These are phyloP conservation scores for human DNA, from an alignment of 2,113 vertebrate species.

Conservation along the genomic window GRCh38 chr1:96037001-96037500, in stretches of 20 bases:
- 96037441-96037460: slow-evolving; percentile 59
- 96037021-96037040: slow-evolving; percentile 81
- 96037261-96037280: slow-evolving; percentile 77
- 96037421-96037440: slow-evolving; percentile 81
- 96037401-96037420: slow-evolving; percentile 67
- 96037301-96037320: slow-evolving; percentile 70
- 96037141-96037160: slow-evolving; percentile 81
- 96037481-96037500: slow-evolving; percentile 77
- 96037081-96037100: slow-evolving; percentile 69
- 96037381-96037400: slow-evolving; percentile 64
- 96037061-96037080: slow-evolving; percentile 78
- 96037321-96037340: slow-evolving; percentile 78
- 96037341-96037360: slow-evolving; percentile 74
- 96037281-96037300: slow-evolving; percentile 76
- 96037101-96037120: slow-evolving; percentile 78
- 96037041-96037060: slow-evolving; percentile 72
- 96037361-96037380: slow-evolving; percentile 69
- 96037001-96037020: slow-evolving; percentile 76
- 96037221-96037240: slow-evolving; percentile 84
- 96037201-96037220: slow-evolving; percentile 79
- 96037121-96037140: slow-evolving; percentile 73
- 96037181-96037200: slow-evolving; percentile 79
- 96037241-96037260: slow-evolving; percentile 80
- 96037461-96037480: slow-evolving; percentile 76
- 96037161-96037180: slow-evolving; percentile 83